A percentile compares a stretch with the other conserved stretches of the same genome.
Conservation (phyloP, 2,888 invertebrate species). For the Notodonta dromedarius region DNA sequence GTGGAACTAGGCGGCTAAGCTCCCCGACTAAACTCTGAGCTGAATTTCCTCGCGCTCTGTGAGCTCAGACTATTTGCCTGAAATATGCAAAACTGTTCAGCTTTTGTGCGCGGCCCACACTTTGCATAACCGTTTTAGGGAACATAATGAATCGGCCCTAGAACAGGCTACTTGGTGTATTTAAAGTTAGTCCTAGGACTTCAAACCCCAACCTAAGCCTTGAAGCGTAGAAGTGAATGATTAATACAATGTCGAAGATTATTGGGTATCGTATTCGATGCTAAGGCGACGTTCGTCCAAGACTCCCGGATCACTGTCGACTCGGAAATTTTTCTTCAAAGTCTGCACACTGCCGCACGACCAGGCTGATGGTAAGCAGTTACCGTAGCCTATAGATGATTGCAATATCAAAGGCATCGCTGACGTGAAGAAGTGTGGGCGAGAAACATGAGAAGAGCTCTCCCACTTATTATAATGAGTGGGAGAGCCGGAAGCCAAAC, state of each 20-base stretch:
- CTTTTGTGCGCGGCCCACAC: slow-evolving; percentile 26
- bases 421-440: no score
- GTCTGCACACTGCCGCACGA: no score
- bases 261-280: no score
- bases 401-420: no score
- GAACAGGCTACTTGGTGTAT: background rate
- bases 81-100: slow-evolving; percentile 38
- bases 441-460: no score
- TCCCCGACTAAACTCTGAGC: background rate
- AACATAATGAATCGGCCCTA: background rate
- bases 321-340: no score
- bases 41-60: slow-evolving; percentile 5
- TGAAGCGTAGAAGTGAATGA: background rate
- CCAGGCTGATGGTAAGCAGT: no score
- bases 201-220: background rate
- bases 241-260: background rate
- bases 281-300: no score
- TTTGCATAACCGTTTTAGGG: slow-evolving; percentile 32
- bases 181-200: background rate
- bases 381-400: no score
- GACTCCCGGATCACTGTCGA: no score
- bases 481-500: no score
- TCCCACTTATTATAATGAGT: no score
- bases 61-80: slow-evolving; percentile 21
- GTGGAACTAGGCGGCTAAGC: background rate